These are phyloP conservation scores for Bombus difficillimus DNA, from an alignment of 1,140 invertebrate genomes.

Conservation along the genomic window DNA sequence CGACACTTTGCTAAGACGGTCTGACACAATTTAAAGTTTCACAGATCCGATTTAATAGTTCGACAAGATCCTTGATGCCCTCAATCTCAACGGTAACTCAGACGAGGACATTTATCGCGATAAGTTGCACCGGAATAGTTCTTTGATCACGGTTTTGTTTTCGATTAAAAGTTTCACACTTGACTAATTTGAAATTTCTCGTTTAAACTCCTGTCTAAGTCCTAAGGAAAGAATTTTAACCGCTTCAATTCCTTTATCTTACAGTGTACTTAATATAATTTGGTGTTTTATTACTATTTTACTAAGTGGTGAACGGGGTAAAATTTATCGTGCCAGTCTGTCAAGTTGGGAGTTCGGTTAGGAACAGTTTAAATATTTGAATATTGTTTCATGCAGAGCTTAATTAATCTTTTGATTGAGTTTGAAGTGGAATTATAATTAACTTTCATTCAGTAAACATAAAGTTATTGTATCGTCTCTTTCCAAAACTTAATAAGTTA, in stretches of 20 bases:
- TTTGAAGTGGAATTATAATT: too few species aligned
- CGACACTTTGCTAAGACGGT: neutral
- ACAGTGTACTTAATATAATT: neutral
- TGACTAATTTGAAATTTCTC: neutral
- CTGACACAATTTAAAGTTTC: constrained; percentile 35
- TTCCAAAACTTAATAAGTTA: too few species aligned
- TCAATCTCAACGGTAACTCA: neutral
- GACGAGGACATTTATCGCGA: neutral
- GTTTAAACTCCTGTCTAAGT: neutral
- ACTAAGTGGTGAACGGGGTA: neutral
- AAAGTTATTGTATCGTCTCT: too few species aligned
- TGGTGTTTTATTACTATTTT: neutral
- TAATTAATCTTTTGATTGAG: too few species aligned
- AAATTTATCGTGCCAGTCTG: neutral
- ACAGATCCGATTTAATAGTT: constrained; percentile 30
- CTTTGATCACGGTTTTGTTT: neutral
- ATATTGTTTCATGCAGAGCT: neutral
- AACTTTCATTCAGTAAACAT: too few species aligned
- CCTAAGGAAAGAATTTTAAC: neutral
- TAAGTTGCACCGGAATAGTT: neutral
- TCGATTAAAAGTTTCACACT: constrained; percentile 2
- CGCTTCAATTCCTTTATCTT: neutral
- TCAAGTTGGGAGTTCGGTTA: neutral
- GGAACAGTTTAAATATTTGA: neutral
- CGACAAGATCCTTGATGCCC: neutral